Conservation (phyloP, 2,797 vertebrate species). For the Artibeus lituratus region DNA sequence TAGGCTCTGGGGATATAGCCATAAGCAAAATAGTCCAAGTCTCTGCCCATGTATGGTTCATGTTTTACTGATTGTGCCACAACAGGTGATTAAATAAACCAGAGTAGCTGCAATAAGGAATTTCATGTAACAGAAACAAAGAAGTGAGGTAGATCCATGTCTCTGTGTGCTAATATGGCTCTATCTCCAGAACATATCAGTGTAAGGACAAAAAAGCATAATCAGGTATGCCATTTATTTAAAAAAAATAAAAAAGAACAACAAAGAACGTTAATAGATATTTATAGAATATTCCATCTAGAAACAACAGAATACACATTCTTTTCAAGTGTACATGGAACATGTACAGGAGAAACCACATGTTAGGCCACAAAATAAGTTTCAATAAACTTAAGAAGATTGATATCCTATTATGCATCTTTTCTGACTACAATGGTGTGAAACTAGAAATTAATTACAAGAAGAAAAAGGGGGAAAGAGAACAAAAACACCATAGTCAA, state of each 20-base stretch:
- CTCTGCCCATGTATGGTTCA: neutral
- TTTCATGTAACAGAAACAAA: neutral
- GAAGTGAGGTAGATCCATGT: neutral
- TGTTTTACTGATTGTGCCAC: neutral
- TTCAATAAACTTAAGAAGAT: neutral
- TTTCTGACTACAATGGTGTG: neutral
- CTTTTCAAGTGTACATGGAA: neutral
- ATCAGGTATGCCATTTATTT: neutral
- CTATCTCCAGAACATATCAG: neutral
- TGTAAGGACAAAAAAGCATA: neutral
- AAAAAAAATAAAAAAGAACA: neutral
- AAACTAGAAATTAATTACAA: neutral
- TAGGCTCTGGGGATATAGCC: neutral
- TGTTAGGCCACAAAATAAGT: neutral
- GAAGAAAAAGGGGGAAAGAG: neutral
- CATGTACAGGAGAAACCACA: neutral
- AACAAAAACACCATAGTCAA: neutral
- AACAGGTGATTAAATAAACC: neutral
- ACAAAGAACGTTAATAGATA: neutral
- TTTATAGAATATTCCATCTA: neutral
- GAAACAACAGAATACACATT: neutral
- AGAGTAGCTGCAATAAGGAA: neutral
- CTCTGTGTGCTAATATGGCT: neutral
- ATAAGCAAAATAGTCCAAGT: neutral
- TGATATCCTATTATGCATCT: neutral